These are phyloP conservation scores for Pseudochirops corinnae DNA, from an alignment of 2,797 vertebrate genomes.

Conservation along the genomic window DNA sequence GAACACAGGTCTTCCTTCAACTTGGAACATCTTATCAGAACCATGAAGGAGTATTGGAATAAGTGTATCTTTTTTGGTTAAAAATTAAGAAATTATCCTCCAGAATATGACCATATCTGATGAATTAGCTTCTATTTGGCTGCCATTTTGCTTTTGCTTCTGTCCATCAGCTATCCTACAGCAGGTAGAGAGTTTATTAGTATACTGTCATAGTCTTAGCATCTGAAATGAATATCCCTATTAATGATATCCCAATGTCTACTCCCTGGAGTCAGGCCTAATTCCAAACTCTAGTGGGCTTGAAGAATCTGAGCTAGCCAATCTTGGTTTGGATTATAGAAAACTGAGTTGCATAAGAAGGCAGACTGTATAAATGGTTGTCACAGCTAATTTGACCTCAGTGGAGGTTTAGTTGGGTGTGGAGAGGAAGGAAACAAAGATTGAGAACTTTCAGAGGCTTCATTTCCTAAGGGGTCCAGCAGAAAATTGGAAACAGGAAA, in stretches of 20 bases:
- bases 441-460: not conserved
- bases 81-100: not conserved
- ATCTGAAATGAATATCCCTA: not conserved
- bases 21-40: not conserved
- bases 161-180: not conserved
- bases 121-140: not conserved
- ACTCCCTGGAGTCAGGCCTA: not conserved
- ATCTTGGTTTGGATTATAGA: constrained; percentile 16
- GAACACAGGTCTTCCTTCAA: not conserved
- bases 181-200: not conserved
- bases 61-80: not conserved
- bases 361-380: not conserved
- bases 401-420: not conserved
- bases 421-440: not conserved
- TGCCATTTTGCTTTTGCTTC: not conserved
- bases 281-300: not conserved
- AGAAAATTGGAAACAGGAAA: not conserved
- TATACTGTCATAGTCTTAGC: not conserved
- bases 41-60: not conserved
- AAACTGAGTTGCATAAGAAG: not conserved
- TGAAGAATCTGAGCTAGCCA: not conserved
- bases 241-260: not conserved
- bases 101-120: not conserved
- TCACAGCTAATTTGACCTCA: not conserved
- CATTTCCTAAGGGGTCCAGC: not conserved